These are phyloP conservation scores for Eueremaeus valkanovi DNA, from an alignment of 2,888 invertebrate genomes.

Conservation along the genomic window DNA sequence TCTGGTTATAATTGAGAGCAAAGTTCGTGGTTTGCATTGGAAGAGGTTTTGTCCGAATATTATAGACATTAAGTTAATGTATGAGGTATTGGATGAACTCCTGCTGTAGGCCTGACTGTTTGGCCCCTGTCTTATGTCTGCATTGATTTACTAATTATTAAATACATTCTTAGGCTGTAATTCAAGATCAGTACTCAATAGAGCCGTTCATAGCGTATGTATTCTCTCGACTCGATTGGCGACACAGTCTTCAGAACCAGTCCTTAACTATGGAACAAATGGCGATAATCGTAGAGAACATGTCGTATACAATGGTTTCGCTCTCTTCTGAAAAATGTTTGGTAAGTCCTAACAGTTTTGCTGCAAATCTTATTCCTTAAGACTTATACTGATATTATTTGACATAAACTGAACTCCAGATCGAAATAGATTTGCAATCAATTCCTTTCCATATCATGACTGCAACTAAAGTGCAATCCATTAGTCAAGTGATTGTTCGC, in stretches of 20 bases:
- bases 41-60: slow-evolving; percentile 35
- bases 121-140: neutral
- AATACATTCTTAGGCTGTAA: slow-evolving; percentile 24
- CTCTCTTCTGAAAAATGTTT: slow-evolving; percentile 29
- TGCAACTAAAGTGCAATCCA: slow-evolving; percentile 18
- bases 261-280: slow-evolving; percentile 34
- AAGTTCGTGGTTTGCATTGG: slow-evolving; percentile 35
- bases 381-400: neutral
- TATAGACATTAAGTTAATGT: slow-evolving; percentile 40
- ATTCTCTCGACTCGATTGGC: slow-evolving; percentile 36
- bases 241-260: slow-evolving; percentile 33
- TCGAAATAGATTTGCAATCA: slow-evolving; percentile 30
- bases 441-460: slow-evolving; percentile 32
- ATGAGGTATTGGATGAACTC: too few species aligned
- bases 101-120: too few species aligned
- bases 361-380: too few species aligned
- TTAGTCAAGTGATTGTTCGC: slow-evolving; percentile 33
- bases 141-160: neutral
- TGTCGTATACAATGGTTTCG: slow-evolving; percentile 35
- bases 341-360: too few species aligned
- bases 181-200: slow-evolving; percentile 35
- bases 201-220: slow-evolving; percentile 34
- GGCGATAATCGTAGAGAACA: slow-evolving; percentile 36
- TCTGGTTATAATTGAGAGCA: slow-evolving; percentile 29
- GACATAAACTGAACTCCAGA: neutral